These are phyloP conservation scores for Acrobeloides nanus DNA, from an alignment of 2,888 invertebrate genomes.

Conservation along the genomic window DNA sequence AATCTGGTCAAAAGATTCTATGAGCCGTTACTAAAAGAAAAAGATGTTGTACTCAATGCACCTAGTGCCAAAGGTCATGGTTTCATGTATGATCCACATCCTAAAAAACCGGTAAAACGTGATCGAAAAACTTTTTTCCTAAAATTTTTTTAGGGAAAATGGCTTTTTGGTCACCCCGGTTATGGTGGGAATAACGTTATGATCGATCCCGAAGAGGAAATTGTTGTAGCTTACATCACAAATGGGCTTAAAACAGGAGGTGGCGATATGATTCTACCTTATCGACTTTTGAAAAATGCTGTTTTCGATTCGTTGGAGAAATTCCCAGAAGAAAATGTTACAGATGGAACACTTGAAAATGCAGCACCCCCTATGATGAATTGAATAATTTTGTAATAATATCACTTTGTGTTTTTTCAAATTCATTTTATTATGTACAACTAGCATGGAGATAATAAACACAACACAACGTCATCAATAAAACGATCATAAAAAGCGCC, in stretches of 20 bases:
- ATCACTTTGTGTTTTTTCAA: too few species aligned
- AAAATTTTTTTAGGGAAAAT: constrained; percentile 31
- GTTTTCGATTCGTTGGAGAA: constrained; percentile 47
- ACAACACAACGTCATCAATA: too few species aligned
- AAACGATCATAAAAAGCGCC: too few species aligned
- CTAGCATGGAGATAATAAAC: too few species aligned
- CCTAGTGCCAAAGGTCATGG: constrained; percentile 45
- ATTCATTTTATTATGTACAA: too few species aligned
- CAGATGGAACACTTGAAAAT: too few species aligned
- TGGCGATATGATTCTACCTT: constrained; percentile 49
- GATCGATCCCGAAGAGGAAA: constrained; percentile 49
- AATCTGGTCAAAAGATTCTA: constrained; percentile 34
- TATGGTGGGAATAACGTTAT: constrained; percentile 49
- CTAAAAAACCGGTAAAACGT: constrained; percentile 30
- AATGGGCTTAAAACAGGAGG: constrained; percentile 51
- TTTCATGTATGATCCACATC: constrained; percentile 50
- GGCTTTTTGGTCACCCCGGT: constrained; percentile 45
- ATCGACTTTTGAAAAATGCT: constrained; percentile 37
- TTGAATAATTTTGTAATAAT: too few species aligned
- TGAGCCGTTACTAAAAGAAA: constrained; percentile 36
- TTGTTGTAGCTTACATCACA: constrained; percentile 47
- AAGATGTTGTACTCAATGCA: constrained; percentile 31
- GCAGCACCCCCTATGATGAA: too few species aligned
- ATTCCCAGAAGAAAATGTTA: too few species aligned
- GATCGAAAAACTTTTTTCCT: background rate